Conservation (phyloP, 2,113 vertebrate genomes). For the Chloropsis hardwickii region DNA sequence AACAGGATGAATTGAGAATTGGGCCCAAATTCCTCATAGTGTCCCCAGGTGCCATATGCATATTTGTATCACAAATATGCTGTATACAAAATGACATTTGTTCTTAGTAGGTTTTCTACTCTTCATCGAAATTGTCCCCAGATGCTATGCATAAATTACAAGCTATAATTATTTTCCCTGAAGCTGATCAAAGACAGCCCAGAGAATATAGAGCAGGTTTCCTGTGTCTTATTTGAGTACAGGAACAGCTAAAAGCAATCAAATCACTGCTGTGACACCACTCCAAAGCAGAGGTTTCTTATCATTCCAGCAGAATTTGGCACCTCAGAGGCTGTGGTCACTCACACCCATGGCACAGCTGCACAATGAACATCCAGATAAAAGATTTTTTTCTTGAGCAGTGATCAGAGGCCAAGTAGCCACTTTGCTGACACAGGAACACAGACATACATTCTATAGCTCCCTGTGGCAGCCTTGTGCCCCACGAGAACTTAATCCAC, state of each 20-base stretch:
- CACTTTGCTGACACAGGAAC: background rate
- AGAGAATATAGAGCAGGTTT: background rate
- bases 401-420: background rate
- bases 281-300: background rate
- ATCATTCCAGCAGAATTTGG: background rate
- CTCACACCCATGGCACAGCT: background rate
- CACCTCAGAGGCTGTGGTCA: background rate
- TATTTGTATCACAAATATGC: background rate
- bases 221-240: background rate
- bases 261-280: background rate
- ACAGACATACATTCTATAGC: background rate
- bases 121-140: background rate
- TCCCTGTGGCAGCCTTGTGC: background rate
- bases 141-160: background rate
- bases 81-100: background rate
- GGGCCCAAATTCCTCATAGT: background rate
- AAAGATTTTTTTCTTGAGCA: background rate
- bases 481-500: background rate
- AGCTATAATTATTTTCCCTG: background rate
- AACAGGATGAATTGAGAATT: background rate
- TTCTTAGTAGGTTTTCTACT: background rate
- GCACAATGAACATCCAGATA: background rate
- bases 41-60: background rate
- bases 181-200: background rate
- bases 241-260: background rate